phyloP scores from a whole-genome alignment of 2,888 invertebrate genomes.

The Pheosia tremula region DNA sequence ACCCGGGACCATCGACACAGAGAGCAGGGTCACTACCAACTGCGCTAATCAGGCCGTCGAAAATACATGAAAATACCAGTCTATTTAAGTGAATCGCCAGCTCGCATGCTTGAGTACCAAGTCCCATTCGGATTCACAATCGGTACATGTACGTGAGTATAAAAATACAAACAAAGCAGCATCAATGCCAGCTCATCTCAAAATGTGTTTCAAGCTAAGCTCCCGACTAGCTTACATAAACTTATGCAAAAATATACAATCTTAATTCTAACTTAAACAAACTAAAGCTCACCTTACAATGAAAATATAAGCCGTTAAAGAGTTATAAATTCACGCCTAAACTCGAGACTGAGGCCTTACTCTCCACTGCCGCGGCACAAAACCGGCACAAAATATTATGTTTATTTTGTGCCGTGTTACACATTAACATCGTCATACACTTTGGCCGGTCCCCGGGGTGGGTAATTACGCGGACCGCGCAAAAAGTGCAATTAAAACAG shows the following conservation, averaged over 20 bases:
- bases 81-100: too few relatives aligned
- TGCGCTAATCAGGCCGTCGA: too few relatives aligned
- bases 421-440: conserved; percentile 40
- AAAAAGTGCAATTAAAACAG: conserved; percentile 48
- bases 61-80: too few relatives aligned
- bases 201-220: neutral
- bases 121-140: too few relatives aligned
- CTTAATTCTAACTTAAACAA: neutral
- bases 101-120: too few relatives aligned
- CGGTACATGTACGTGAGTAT: too few relatives aligned
- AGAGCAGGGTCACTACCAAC: too few relatives aligned
- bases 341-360: too few relatives aligned
- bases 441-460: conserved; percentile 21
- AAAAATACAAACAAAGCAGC: neutral
- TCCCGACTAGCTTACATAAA: neutral
- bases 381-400: conserved; percentile 4
- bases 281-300: conserved; percentile 6
- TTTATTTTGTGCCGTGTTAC: conserved; percentile 16
- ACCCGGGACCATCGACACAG: too few relatives aligned
- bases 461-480: conserved; percentile 32
- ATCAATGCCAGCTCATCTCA: neutral
- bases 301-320: conserved; percentile 5
- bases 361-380: neutral
- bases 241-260: conserved; percentile 7
- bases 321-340: conserved; percentile 3